These are phyloP conservation scores for Teleopsis dalmanni DNA, from an alignment of 1,140 invertebrate genomes.

Conservation along the genomic window DNA sequence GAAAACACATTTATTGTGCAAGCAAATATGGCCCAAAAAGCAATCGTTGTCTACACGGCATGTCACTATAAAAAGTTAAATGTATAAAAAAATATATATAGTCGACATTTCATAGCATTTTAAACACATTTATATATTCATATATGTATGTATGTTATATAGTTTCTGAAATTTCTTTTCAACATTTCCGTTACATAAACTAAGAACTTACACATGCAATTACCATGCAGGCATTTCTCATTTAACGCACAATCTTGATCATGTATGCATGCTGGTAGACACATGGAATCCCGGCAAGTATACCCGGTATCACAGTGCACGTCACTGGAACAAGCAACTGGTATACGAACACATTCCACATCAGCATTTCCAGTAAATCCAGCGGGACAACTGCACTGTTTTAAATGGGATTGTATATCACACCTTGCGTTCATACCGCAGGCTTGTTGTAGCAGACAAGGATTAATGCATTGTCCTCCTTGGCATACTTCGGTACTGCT, in stretches of 20 bases:
- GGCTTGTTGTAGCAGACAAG: conserved; percentile 65
- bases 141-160: too few species aligned
- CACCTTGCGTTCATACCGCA: conserved; percentile 89
- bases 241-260: conserved; percentile 85
- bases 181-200: neutral
- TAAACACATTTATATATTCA: too few species aligned
- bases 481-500: conserved; percentile 67
- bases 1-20: conserved; percentile 74
- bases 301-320: conserved; percentile 62
- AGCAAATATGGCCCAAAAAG: conserved; percentile 81
- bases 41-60: conserved; percentile 86
- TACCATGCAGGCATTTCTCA: conserved; percentile 75
- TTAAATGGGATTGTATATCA: conserved; percentile 63
- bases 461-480: conserved; percentile 74
- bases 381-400: conserved; percentile 72
- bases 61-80: conserved; percentile 55
- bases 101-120: too few species aligned
- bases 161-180: neutral
- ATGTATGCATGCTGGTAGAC: conserved; percentile 61
- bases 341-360: conserved; percentile 78
- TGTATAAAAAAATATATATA: conserved; percentile 11
- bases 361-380: conserved; percentile 81
- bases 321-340: conserved; percentile 62
- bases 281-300: conserved; percentile 70
- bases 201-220: conserved; percentile 64